Percentiles rank a stretch among this genome's conserved stretches.
Conservation (phyloP, 2,113 vertebrate species). For the Antechinus stuartii region DNA sequence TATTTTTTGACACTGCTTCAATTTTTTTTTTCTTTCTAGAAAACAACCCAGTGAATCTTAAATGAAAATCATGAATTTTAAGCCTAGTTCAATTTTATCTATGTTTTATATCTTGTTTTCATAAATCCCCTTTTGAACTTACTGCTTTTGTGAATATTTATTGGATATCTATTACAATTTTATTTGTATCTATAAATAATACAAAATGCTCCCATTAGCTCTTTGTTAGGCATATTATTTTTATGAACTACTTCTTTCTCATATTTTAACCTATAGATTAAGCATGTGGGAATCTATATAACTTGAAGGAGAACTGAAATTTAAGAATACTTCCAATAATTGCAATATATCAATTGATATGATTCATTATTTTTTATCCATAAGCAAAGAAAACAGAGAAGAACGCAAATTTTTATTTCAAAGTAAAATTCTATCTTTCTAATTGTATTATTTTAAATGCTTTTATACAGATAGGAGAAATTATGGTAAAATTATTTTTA, state of each 20-base stretch:
- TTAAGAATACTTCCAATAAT: neutral
- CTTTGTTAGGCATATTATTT: neutral
- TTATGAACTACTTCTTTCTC: neutral
- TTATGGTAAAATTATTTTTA: neutral
- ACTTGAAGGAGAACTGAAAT: neutral
- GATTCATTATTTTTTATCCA: neutral
- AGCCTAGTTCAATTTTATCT: conserved; percentile 68
- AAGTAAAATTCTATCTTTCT: neutral
- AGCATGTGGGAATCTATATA: neutral
- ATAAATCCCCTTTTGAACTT: conserved; percentile 65
- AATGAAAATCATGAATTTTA: conserved; percentile 64
- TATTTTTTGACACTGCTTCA: conserved; percentile 77
- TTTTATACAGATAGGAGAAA: neutral
- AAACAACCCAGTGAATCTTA: conserved; percentile 74
- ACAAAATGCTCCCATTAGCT: neutral
- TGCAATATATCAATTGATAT: neutral
- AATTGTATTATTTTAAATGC: neutral
- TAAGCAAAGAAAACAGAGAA: neutral
- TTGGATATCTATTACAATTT: neutral
- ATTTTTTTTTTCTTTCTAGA: conserved; percentile 79
- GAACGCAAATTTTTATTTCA: neutral
- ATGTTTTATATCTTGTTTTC: conserved; percentile 75
- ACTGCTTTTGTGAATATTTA: conserved; percentile 14
- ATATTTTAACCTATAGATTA: neutral
- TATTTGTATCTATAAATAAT: neutral